Evolutionary conservation across 2,888 invertebrate species (phyloP).

Genomic region (Nemurella pictetii): DNA sequence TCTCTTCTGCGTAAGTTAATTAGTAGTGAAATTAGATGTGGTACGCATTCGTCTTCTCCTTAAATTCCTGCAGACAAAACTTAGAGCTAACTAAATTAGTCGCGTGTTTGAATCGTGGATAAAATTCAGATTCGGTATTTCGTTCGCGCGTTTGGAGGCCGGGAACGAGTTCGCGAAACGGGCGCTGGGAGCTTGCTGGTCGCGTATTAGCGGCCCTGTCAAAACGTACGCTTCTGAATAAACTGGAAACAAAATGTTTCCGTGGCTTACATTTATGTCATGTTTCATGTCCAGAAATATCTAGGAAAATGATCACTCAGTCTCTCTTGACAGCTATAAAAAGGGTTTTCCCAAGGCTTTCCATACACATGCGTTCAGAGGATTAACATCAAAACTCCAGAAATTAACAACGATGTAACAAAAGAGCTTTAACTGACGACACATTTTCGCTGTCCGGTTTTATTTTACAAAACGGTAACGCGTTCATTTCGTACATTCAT

Average conservation of each 20-base stretch:
- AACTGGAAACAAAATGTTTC: neutral
- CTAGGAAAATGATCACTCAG: neutral
- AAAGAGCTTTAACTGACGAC: neutral
- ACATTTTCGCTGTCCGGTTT: neutral
- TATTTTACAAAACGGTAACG: neutral
- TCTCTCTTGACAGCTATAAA: neutral
- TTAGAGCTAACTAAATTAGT: slow-evolving; percentile 13
- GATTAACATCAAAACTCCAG: neutral
- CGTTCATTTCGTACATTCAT: neutral
- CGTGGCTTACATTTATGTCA: neutral
- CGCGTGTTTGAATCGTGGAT: neutral
- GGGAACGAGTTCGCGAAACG: neutral
- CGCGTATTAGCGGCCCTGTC: neutral
- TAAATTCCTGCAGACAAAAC: slow-evolving; percentile 20
- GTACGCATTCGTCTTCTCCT: slow-evolving; percentile 14
- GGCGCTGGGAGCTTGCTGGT: neutral
- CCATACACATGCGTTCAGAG: neutral
- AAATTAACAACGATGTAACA: neutral
- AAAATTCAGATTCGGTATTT: neutral
- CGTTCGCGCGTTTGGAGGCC: neutral
- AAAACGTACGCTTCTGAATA: neutral
- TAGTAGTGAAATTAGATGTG: slow-evolving; percentile 29
- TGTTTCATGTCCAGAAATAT: neutral
- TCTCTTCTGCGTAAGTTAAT: slow-evolving; percentile 26
- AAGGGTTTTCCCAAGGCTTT: neutral